Base-by-base conservation (phyloP, 2,888 invertebrate genomes). In the Busseola fusca region DNA sequence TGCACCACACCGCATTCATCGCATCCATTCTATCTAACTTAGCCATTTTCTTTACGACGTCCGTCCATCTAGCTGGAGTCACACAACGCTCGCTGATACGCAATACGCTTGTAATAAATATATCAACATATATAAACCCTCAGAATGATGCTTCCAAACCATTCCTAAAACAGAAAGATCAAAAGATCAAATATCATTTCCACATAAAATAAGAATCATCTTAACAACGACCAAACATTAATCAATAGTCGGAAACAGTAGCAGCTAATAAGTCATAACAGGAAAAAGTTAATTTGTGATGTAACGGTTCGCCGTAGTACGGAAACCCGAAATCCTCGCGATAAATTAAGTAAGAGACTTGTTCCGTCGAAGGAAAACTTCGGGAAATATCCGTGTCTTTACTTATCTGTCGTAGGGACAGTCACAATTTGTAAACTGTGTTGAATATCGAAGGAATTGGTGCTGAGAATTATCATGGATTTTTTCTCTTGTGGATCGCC, bases 211-310 rank as follows among this genome's bases (percentile, higher is more conserved):
- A 72, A 78, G 42, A 50, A 72, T 25, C 42, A n/a, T 10, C n/a
- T 10, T 9, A 66, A 78, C 21, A 69, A 54, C 54, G 57, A 50
- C 54, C 48, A 56, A 73, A 60, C 58, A 78, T 80, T 64, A 64
- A 78, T 78, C 69, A 59, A 64, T 76, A 63, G n/a, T 80, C 76
- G 78, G 78, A 80, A 69, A 70, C 76, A 80, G 63, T 66, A 56
- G 21, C 50, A 50, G 63, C 66, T 80, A 78, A 78, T 80, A 78
- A 80, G 80, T 75, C 63, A 80, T 80, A 76, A 78, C 76, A 78
- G 78, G 80, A 78, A 80, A 78, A 78, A 78, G 76, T 76, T 76
- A 80, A 69, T 76, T 80, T 63, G 64, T 64, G 66, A 80, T 56
- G 76, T 68, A 66, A 78, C 69, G 21, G 56, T 59, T 27, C 64